Conservation (phyloP, 2,113 vertebrate genomes). For the Indicator indicator region DNA sequence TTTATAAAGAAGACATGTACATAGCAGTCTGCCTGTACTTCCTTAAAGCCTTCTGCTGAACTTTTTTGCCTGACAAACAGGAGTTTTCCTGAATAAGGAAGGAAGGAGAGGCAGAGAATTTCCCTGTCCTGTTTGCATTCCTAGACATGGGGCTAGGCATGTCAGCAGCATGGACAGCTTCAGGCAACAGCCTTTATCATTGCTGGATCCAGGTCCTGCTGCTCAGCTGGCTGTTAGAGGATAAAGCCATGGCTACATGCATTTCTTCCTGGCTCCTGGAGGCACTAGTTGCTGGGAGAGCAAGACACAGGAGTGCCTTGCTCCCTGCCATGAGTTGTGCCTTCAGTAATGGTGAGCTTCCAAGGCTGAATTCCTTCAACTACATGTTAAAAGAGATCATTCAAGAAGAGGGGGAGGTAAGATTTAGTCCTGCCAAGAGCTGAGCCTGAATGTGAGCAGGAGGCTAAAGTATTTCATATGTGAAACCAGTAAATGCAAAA, state of each 20-base stretch:
- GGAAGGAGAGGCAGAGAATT: neutral
- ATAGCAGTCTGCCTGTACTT: neutral
- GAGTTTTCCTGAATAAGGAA: neutral
- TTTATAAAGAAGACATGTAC: neutral
- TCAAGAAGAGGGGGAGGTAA: neutral
- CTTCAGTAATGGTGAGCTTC: neutral
- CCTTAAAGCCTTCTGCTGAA: neutral
- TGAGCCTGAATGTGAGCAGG: neutral
- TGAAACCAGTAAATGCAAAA: constrained; percentile 24
- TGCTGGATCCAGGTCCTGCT: neutral
- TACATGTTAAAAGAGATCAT: neutral
- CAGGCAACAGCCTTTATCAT: neutral
- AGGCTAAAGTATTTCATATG: neutral
- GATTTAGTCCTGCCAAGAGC: neutral
- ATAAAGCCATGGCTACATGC: neutral
- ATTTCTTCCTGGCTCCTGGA: neutral
- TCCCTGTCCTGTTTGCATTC: neutral
- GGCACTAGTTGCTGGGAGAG: neutral
- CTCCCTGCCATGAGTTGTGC: neutral
- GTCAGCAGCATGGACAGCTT: neutral
- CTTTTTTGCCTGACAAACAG: neutral
- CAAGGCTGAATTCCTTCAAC: neutral
- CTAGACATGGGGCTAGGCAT: neutral
- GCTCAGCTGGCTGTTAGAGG: neutral
- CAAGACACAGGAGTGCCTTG: neutral